These are phyloP conservation scores for Camponotus floridanus DNA, from an alignment of 1,140 invertebrate genomes.

Conservation along the genomic window DNA sequence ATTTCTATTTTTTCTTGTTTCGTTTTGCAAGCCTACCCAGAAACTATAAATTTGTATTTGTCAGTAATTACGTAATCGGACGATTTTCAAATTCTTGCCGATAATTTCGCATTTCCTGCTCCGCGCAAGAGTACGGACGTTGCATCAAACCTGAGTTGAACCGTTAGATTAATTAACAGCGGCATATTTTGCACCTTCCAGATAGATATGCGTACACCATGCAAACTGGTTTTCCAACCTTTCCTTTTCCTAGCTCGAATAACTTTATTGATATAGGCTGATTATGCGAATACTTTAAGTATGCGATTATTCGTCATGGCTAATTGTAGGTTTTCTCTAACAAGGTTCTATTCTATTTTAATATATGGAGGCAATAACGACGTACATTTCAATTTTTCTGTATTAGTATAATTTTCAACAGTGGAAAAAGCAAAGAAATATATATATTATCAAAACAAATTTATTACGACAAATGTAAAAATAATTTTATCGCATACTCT, in stretches of 20 bases:
- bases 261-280: not conserved
- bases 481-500: not conserved
- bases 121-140: not conserved
- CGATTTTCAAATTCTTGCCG: conserved; percentile 16
- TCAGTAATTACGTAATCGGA: conserved; percentile 21
- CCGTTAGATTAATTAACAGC: conserved; percentile 37
- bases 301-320: not conserved
- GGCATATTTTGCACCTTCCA: conserved; percentile 16
- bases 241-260: conserved; percentile 35
- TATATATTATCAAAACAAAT: conserved; percentile 9
- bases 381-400: not conserved
- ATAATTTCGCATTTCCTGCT: conserved; percentile 29
- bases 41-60: not conserved
- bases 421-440: not conserved
- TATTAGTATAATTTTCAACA: not conserved
- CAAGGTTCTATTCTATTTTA: conserved; percentile 10
- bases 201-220: conserved; percentile 24
- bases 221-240: conserved; percentile 50
- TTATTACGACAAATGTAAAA: not conserved
- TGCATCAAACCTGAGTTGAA: not conserved
- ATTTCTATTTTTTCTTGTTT: conserved; percentile 23
- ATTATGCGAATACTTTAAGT: not conserved
- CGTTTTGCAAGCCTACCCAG: not conserved
- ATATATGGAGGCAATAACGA: not conserved
- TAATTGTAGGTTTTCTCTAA: not conserved